A percentile compares a stretch with the other conserved stretches of the same genome.
Evolutionary conservation across 1,140 invertebrate genomes (phyloP).

Genomic region (Drosophila bipectinata): DNA sequence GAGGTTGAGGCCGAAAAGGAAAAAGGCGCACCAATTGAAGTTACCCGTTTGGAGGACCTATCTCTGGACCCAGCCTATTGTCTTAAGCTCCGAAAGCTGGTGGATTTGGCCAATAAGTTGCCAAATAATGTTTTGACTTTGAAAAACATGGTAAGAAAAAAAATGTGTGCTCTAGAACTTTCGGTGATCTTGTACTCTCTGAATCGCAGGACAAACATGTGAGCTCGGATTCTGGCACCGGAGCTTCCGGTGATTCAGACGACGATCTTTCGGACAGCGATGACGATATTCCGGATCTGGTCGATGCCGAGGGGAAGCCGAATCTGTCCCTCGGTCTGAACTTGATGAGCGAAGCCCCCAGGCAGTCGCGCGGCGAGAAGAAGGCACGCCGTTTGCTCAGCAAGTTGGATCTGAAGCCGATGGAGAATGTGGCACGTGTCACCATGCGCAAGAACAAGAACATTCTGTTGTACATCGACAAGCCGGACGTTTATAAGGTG

Average conservation of each 20-base stretch:
- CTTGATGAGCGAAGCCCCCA: neutral
- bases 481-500: slow-evolving; percentile 53
- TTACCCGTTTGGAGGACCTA: too few relatives aligned
- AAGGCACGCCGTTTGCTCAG: slow-evolving; percentile 62
- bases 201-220: neutral
- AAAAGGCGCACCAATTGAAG: too few relatives aligned
- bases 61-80: neutral
- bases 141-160: neutral
- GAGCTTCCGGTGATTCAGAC: neutral
- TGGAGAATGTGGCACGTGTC: slow-evolving; percentile 48
- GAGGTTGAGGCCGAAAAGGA: too few relatives aligned
- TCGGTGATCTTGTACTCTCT: neutral
- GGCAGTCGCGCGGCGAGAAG: slow-evolving; percentile 57
- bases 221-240: neutral
- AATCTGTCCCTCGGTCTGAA: neutral
- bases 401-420: slow-evolving; percentile 56
- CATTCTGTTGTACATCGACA: slow-evolving; percentile 52
- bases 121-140: neutral
- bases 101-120: slow-evolving; percentile 25
- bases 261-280: slow-evolving; percentile 27
- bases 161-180: neutral
- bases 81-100: slow-evolving; percentile 24
- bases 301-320: neutral
- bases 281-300: slow-evolving; percentile 19
- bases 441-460: slow-evolving; percentile 65